These are phyloP conservation scores for Sorex maritimensis DNA, from an alignment of 2,797 vertebrate genomes.

Conservation along the genomic window DNA sequence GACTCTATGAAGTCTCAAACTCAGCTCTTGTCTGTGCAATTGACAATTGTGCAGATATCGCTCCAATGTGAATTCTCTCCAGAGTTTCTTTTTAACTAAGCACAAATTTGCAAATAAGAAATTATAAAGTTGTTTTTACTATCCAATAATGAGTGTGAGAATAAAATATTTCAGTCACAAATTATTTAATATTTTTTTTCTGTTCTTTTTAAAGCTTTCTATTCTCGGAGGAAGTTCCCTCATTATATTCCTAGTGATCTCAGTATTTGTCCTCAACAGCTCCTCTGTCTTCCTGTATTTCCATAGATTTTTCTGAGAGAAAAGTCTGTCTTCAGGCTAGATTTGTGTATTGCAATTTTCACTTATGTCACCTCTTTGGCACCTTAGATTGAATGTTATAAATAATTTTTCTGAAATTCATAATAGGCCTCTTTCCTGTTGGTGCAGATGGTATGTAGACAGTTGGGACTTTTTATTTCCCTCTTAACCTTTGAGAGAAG, in stretches of 20 bases:
- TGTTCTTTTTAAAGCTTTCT: not conserved
- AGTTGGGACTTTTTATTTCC: conserved; percentile 69
- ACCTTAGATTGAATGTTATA: conserved; percentile 51
- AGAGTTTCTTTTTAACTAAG: conserved; percentile 71
- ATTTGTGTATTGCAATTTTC: conserved; percentile 66
- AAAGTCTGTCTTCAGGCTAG: conserved; percentile 8
- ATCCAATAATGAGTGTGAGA: conserved; percentile 38
- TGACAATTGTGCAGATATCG: not conserved
- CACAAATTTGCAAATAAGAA: conserved; percentile 63
- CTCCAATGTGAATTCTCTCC: conserved; percentile 57
- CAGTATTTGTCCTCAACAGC: not conserved
- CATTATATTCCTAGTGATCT: conserved; percentile 67
- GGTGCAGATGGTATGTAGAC: conserved; percentile 64
- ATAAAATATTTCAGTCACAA: conserved; percentile 47
- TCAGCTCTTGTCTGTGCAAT: not conserved
- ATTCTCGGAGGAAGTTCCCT: not conserved
- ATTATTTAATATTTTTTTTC: not conserved
- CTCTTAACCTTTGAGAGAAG: conserved; percentile 73
- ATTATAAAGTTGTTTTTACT: not conserved
- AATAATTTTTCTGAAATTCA: conserved; percentile 62
- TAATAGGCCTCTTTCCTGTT: conserved; percentile 34
- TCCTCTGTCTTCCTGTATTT: conserved; percentile 33
- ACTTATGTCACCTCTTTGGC: conserved; percentile 21
- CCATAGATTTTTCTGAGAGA: conserved; percentile 52
- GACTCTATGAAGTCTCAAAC: not conserved